Base-by-base conservation (phyloP, 2,797 vertebrate genomes). In the Esox masquinongy region DNA sequence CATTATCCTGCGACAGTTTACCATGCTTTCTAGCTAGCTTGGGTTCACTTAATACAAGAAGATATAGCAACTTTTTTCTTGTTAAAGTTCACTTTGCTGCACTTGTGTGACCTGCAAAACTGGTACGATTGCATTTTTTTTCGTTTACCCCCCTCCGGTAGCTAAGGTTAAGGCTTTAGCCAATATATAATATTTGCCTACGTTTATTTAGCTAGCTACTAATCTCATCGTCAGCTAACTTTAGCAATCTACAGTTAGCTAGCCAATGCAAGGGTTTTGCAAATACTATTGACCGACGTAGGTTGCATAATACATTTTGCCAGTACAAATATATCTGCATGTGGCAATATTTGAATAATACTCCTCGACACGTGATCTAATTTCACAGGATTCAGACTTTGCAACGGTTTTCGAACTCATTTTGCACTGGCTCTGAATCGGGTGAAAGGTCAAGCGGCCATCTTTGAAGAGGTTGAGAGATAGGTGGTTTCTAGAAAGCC, bases 381-480 rank as follows among this genome's bases (percentile, higher is more conserved):
- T 61, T 61, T 61, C 56, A 61, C 11, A 22, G 2, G 56, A 4
- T 61, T 47, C 43, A 47, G 36, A 22, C 19, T 56, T 7, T 53
- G 50, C 50, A 51, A 51, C 53, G 53, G 19, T 59, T 59, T 22
- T 61, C 7, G 3, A 61, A 61, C n/a, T 22, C 6, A 4, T 59
- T 59, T 59, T 59, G 8, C 9, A 12, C 56, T 61, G 56, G 12
- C 56, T 61, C 11, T 26, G 56, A 22, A 22, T 53, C 84, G 83
- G 88, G 85, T 89, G 88, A 92, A 91, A 90, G 87, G 88, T 86
- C 88, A 83, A 74, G 82, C 85, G 81, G 89, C 90, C 92, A 92
- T 93, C 86, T 90, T 84, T 63, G 74, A 61, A 68, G 50, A 73
- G 78, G 77, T 77, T 17, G 15, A 36, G 15, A 67, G 7, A 36